phyloP scores from a whole-genome alignment of 2,888 invertebrate genomes.

The Tenthredo mesomela region DNA sequence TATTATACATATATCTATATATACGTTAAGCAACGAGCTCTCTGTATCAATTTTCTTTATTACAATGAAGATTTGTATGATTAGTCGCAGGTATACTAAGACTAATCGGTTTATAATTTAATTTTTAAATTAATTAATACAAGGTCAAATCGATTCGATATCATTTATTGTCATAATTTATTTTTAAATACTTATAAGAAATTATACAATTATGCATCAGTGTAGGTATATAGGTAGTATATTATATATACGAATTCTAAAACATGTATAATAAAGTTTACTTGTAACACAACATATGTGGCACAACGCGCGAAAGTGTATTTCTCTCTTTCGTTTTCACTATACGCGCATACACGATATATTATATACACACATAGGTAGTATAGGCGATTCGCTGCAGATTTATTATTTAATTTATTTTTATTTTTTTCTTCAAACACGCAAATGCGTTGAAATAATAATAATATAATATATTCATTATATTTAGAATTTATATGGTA shows the following conservation, averaged over 20 bases:
- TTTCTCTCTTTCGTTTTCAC: constrained; percentile 26
- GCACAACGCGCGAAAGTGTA: constrained; percentile 29
- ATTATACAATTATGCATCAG: background rate
- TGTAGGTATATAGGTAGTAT: too few species aligned
- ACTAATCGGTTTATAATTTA: too few species aligned
- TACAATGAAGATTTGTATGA: too few species aligned
- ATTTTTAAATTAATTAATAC: background rate
- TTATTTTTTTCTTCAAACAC: background rate
- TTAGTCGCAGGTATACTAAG: too few species aligned
- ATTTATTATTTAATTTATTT: background rate
- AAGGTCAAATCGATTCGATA: background rate
- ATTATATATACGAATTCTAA: background rate
- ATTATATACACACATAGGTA: background rate
- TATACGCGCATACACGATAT: background rate
- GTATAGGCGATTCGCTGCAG: background rate
- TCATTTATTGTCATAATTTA: background rate
- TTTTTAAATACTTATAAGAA: background rate
- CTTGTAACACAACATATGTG: constrained; percentile 5
- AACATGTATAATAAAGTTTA: background rate
- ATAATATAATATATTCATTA: background rate
- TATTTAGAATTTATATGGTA: background rate
- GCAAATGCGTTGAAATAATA: background rate
- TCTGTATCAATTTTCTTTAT: background rate
- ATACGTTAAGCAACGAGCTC: background rate
- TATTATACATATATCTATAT: background rate